A percentile compares a stretch with the other conserved stretches of the same genome.
phyloP scores from a whole-genome alignment of 2,888 invertebrate genomes.

The Rhimphoctona megacephalus region DNA sequence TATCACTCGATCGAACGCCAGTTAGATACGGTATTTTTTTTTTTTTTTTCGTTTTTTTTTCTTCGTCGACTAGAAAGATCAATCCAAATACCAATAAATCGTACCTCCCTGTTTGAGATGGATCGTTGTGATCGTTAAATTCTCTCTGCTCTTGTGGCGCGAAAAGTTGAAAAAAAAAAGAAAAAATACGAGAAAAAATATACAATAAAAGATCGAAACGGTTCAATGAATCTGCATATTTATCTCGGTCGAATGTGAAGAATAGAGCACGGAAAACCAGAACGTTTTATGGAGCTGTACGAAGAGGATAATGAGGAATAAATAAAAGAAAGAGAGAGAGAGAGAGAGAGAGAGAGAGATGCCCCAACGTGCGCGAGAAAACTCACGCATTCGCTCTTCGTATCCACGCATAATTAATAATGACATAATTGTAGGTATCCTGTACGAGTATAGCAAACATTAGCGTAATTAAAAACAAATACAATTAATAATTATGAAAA shows the following conservation, averaged over 20 bases:
- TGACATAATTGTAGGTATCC: conserved; percentile 84
- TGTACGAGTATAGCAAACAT: conserved; percentile 83
- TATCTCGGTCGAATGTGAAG: conserved; percentile 33
- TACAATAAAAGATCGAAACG: conserved; percentile 14
- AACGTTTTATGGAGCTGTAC: conserved; percentile 27
- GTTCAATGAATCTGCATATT: conserved; percentile 6
- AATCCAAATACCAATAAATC: conserved; percentile 40
- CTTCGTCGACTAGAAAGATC: conserved; percentile 35
- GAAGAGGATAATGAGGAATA: conserved; percentile 30
- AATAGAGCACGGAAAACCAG: background rate
- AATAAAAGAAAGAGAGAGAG: background rate
- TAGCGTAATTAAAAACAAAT: conserved; percentile 83
- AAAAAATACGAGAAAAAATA: background rate
- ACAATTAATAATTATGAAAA: conserved; percentile 78
- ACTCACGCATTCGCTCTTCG: conserved; percentile 81
- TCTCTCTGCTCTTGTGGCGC: conserved; percentile 55
- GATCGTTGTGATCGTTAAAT: conserved; percentile 56
- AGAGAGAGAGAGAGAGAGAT: conserved; percentile 25
- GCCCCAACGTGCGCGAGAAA: conserved; percentile 74
- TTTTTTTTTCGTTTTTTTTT: conserved; percentile 38
- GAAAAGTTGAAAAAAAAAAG: conserved; percentile 5
- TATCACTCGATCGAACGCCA: conserved; percentile 55
- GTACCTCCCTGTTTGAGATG: conserved; percentile 27
- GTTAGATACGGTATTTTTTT: conserved; percentile 43
- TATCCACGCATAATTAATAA: conserved; percentile 84